Evolutionary conservation across 2,113 vertebrate species (phyloP), one percentile per base, ranked within the genome.

Genomic region (Pheucticus melanocephalus): DNA sequence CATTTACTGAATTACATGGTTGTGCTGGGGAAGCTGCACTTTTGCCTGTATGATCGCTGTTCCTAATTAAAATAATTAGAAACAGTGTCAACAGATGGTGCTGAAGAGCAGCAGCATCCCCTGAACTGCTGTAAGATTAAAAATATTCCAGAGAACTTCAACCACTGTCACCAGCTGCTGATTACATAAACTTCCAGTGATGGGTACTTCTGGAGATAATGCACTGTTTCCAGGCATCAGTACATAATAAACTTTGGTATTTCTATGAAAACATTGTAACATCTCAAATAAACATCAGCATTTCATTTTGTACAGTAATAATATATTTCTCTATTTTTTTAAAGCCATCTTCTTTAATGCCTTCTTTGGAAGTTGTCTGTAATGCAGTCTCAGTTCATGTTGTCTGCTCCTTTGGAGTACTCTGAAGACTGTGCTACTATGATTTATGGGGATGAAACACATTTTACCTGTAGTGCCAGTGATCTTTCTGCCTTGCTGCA

Each of bases 51-150:
- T 25, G 42, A 70, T 11, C 20, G 16, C 33, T 66, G 16, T 25
- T 83, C 10, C 72, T 63, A 76, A 91, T 71, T 75, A 82, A 72
- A 87, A 81, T 78, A 66, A 79, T 68, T 85, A 87, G 23, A 47
- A 31, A 53, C 1, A 0, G 11, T 39, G 39, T 73, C 76, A 86
- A 70, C 28, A 92, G 80, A 73, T 68, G 75, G 78, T 91, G 78
- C 77, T 89, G 85, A 73, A 85, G 64, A 85, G 85, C 70, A 93
- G 37, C 59, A 70, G 16, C 47, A 25, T 17, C 0, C 24, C 33
- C 24, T 48, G 39, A 37, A 48, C 44, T 69, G 50, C 40, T 59
- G 11, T 18, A 88, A 22, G 11, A 60, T 28, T 80, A 59, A 59
- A 81, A 94, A 39, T 51, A 44, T 56, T 81, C 27, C 88, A 13